These are phyloP conservation scores for Drosophila paranaensis DNA, from an alignment of 2,888 invertebrate species.

Conservation along the genomic window DNA sequence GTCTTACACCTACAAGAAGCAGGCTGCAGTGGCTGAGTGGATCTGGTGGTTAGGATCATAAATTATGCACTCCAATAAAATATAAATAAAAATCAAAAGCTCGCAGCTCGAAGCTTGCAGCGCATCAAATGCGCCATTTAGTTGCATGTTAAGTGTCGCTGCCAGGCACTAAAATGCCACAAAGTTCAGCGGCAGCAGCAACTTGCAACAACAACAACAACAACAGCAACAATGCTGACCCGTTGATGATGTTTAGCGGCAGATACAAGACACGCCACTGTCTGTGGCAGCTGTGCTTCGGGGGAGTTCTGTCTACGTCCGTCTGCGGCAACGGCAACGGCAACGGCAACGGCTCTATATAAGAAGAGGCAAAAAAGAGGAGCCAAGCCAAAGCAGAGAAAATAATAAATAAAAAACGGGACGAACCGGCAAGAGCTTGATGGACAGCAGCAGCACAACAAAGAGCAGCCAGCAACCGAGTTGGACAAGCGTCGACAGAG, in stretches of 20 bases:
- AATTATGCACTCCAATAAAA: conserved; percentile 68
- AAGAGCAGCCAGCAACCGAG: conserved; percentile 30
- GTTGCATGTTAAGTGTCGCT: conserved; percentile 79
- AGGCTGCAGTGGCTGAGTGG: conserved; percentile 3
- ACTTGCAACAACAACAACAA: conserved; percentile 7
- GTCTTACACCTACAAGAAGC: conserved; percentile 31
- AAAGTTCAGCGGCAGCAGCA: conserved; percentile 51
- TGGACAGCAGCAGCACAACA: conserved; percentile 56
- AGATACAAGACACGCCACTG: conserved; percentile 71
- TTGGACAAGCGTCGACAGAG: conserved; percentile 52
- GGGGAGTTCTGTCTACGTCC: conserved; percentile 39
- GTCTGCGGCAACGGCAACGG: conserved; percentile 33
- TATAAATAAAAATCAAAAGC: conserved; percentile 72
- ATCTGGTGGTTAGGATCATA: conserved; percentile 46
- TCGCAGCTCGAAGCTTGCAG: conserved; percentile 45
- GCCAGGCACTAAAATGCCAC: conserved; percentile 76
- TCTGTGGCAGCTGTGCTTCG: conserved; percentile 40
- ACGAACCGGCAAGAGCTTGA: conserved; percentile 52
- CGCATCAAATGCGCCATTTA: conserved; percentile 69
- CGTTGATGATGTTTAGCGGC: conserved; percentile 61
- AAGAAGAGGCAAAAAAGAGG: conserved; percentile 30
- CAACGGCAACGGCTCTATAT: conserved; percentile 46
- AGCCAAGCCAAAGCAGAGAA: conserved; percentile 8
- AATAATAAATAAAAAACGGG: conserved; percentile 46
- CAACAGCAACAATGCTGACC: conserved; percentile 53